Evolutionary conservation across 2,888 invertebrate genomes (phyloP), one percentile per base, ranked within the genome.

Genomic region (Atherix ibis): DNA sequence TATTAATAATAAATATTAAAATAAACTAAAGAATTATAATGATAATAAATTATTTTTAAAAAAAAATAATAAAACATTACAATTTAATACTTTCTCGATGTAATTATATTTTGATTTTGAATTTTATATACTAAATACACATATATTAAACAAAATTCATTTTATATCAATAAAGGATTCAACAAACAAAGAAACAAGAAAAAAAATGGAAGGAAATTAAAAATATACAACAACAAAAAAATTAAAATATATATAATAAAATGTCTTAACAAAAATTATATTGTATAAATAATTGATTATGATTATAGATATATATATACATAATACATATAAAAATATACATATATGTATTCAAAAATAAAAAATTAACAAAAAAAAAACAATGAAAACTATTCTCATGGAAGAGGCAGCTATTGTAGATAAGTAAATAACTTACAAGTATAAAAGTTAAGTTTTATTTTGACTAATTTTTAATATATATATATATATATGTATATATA

Each of bases 371-470:
- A 32, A 24, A 35, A 38, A 31, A 36, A 35, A n/a, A n/a, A 31
- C 26, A 36, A 33, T 24, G 31, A 36, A 36, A 41, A 42, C 41
- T 37, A 40, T 58, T 60, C 60, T 60, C 60, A 60, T 58, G 58
- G 58, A 60, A 53, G 57, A 48, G 59, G 58, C 59, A 60, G 60
- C 59, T 60, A 60, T 53, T 58, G 57, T 59, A 59, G 56, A 56
- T 59, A 59, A 56, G 54, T 53, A 54, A 34, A 22, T 31, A 38
- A 28, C 28, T 32, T 15, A 9, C 14, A 19, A 36, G 13, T 19
- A 17, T 27, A 30, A 30, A 18, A 35, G n/a, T n/a, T n/a, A n/a
- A n/a, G n/a, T n/a, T n/a, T n/a, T n/a, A n/a, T n/a, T n/a, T n/a
- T n/a, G n/a, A n/a, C n/a, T n/a, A n/a, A n/a, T 27, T 27, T 28